Base-by-base conservation (phyloP, 2,888 invertebrate species). In the Dicranocentrus wangi region DNA sequence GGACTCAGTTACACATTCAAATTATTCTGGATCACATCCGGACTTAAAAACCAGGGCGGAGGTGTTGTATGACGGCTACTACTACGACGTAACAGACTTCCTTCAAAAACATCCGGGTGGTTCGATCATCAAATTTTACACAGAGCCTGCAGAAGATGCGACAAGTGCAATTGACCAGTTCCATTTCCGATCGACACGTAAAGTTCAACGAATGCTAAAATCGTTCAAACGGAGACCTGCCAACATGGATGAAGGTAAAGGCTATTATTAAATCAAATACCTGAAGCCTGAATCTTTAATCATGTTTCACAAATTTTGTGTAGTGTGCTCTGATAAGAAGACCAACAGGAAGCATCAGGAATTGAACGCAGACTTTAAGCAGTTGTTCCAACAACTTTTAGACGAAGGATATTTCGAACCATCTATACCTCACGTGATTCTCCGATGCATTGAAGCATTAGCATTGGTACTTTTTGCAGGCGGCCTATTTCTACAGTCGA, bases 61-160 rank as follows among this genome's bases (percentile, higher is more conserved):
- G n/a, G n/a, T n/a, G n/a, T n/a, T n/a, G n/a, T n/a, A n/a, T n/a
- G n/a, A n/a, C n/a, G n/a, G n/a, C n/a, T n/a, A n/a, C n/a, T n/a
- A n/a, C n/a, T n/a, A n/a, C n/a, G n/a, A n/a, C n/a, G n/a, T n/a
- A n/a, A n/a, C n/a, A n/a, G n/a, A 80, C 43, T 80, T 72, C 23
- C 47, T 80, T n/a, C 17, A n/a, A 5, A 28, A 61, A 5, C 79
- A 79, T 39, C 79, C 79, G 0, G 79, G 79, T 17, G 79, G 79
- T n/a, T 65, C 27, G n/a, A 17, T 79, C 1, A 79, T 79, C 42
- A 72, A 72, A 15, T 69, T 73, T 69, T 80, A 80, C 60, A 69
- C 73, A 2, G 73, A 60, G 28, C 13, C 7, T 0, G 80, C 73
- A 0, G 80, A 80, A 55, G 80, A 80, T 68, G 80, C 80, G 2